Conservation (phyloP, 2,888 invertebrate species). For the Monoplex corrugatus region DNA sequence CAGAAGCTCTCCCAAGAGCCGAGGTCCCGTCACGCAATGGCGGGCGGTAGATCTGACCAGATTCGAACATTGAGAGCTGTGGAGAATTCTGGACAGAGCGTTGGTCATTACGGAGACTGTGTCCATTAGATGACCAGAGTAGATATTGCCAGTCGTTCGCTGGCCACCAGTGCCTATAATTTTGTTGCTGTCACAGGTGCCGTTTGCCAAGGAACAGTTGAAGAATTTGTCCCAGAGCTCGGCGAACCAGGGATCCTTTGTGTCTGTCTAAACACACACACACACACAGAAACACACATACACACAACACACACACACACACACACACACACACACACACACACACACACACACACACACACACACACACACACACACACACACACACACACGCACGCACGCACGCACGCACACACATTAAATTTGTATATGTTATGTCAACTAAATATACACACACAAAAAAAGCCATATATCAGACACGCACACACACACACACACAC, state of each 20-base stretch:
- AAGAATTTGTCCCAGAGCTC: slow-evolving; percentile 53
- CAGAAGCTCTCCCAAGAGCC: slow-evolving; percentile 46
- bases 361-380: no score
- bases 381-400: no score
- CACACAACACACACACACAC: no score
- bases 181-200: slow-evolving; percentile 40
- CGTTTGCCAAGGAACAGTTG: slow-evolving; percentile 60
- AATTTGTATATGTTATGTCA: no score
- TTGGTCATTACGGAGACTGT: slow-evolving; percentile 48
- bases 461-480: no score
- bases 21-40: slow-evolving; percentile 48
- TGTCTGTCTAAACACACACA: background rate
- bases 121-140: slow-evolving; percentile 43
- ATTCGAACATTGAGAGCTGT: slow-evolving; percentile 29
- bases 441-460: no score
- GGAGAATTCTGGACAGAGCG: slow-evolving; percentile 46
- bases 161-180: background rate
- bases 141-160: background rate
- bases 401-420: no score
- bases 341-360: no score
- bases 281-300: background rate
- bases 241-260: no score
- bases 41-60: slow-evolving; percentile 36
- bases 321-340: no score
- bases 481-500: no score